phyloP scores from a whole-genome alignment of 2,888 invertebrate genomes.

The Tolmerus cingulatus region DNA sequence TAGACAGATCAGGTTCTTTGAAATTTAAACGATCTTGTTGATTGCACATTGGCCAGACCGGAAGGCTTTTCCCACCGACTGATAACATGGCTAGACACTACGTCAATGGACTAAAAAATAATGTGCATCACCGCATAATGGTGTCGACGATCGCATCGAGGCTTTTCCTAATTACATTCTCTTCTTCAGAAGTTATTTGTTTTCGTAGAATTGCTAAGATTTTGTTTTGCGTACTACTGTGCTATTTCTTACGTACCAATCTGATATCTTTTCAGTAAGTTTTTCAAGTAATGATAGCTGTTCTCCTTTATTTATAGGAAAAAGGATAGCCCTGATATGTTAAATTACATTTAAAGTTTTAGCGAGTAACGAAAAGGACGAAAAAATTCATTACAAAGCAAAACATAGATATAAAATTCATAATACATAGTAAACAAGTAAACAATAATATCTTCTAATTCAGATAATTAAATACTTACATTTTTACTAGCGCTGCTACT shows the following conservation, averaged over 20 bases:
- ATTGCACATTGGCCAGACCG: not conserved
- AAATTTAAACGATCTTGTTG: not conserved
- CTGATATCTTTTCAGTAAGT: no score
- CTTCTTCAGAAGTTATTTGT: not conserved
- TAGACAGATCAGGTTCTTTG: not conserved
- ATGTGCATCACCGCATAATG: not conserved
- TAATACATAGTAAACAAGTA: not conserved
- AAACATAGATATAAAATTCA: no score
- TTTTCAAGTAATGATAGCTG: no score
- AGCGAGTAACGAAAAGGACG: no score
- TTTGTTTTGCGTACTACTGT: not conserved
- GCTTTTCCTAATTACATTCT: not conserved
- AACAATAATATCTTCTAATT: not conserved
- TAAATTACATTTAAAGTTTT: not conserved
- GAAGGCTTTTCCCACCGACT: not conserved
- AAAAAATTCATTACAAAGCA: no score
- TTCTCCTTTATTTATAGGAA: no score
- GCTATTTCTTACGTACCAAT: not conserved
- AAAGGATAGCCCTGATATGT: not conserved
- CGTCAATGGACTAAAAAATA: not conserved
- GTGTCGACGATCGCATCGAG: not conserved
- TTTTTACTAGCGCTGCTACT: conserved; percentile 49
- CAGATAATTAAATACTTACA: conserved; percentile 1
- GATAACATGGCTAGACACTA: not conserved
- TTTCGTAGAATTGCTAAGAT: not conserved